These are phyloP conservation scores for Julus scanicus DNA, from an alignment of 2,888 invertebrate genomes.

Conservation along the genomic window DNA sequence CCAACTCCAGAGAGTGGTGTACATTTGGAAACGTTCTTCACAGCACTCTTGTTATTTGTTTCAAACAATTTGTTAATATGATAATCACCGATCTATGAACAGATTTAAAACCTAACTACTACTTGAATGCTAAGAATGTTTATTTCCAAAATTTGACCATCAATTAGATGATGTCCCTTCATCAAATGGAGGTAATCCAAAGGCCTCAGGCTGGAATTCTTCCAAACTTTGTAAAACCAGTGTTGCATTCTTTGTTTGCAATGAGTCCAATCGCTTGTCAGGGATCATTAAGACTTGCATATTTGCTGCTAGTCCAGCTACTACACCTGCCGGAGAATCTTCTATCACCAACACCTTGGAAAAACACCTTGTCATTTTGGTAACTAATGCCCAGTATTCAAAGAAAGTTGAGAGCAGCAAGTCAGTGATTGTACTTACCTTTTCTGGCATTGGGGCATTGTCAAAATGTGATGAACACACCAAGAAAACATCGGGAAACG, in stretches of 20 bases:
- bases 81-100: too few relatives aligned
- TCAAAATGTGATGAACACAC: constrained; percentile 79
- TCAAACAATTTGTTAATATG: too few relatives aligned
- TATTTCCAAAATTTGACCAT: too few relatives aligned
- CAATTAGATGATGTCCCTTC: background rate
- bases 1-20: too few relatives aligned
- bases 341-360: constrained; percentile 70
- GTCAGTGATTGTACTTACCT: too few relatives aligned
- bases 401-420: too few relatives aligned
- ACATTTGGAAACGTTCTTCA: too few relatives aligned
- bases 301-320: constrained; percentile 79
- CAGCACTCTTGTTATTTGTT: too few relatives aligned
- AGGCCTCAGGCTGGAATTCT: constrained; percentile 83
- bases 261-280: constrained; percentile 73
- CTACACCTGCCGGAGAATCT: constrained; percentile 85
- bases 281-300: constrained; percentile 91
- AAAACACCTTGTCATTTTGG: background rate
- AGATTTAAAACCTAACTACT: too few relatives aligned
- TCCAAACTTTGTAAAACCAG: constrained; percentile 78
- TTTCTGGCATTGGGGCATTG: constrained; percentile 65
- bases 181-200: constrained; percentile 78
- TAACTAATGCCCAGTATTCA: constrained; percentile 55
- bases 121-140: too few relatives aligned
- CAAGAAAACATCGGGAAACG: constrained; percentile 87
- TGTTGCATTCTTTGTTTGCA: constrained; percentile 73